Conservation (phyloP, 2,888 invertebrate genomes). For the Nymphalis urticae region DNA sequence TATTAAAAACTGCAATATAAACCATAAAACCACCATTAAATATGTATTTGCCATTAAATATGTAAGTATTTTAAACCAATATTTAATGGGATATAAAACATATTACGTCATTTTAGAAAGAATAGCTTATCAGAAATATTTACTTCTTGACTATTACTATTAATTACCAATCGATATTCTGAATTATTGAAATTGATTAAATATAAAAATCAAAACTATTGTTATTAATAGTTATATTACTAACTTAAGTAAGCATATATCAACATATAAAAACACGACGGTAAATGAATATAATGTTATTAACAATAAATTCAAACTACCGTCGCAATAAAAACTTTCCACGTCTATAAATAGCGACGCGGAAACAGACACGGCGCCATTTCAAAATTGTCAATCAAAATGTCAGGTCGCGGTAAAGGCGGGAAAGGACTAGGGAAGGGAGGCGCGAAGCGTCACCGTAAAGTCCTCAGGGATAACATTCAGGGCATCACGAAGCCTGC, state of each 20-base stretch:
- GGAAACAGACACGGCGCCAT: background rate
- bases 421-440: slow-evolving; percentile 90
- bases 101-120: no score
- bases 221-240: no score
- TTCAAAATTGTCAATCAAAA: slow-evolving; percentile 53
- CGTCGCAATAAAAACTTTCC: background rate
- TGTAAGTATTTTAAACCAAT: no score
- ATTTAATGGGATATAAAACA: no score
- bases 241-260: background rate
- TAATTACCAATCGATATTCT: no score
- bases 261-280: background rate
- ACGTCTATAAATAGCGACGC: slow-evolving; percentile 11
- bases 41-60: no score
- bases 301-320: slow-evolving; percentile 4
- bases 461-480: slow-evolving; percentile 89
- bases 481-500: slow-evolving; percentile 91
- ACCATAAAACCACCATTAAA: no score
- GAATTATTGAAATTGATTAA: no score
- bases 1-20: no score
- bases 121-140: no score
- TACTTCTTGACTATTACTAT: no score
- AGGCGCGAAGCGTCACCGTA: slow-evolving; percentile 91
- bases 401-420: slow-evolving; percentile 91
- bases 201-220: no score
- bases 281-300: background rate